Conservation (phyloP, 2,888 invertebrate species). For the Tetranychus truncatus region DNA sequence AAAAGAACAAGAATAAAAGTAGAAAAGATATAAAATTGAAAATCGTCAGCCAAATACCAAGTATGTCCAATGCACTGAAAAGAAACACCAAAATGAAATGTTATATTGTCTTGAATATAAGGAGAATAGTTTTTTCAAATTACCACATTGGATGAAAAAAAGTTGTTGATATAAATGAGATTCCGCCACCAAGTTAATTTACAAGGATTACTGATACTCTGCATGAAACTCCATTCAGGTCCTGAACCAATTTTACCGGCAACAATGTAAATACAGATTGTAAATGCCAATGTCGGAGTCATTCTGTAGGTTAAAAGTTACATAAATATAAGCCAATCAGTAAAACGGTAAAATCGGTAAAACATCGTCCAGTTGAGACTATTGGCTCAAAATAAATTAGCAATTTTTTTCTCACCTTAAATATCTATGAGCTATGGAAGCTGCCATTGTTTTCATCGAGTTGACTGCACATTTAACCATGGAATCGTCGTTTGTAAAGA, state of each 20-base stretch:
- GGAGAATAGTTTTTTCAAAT: background rate
- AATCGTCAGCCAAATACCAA: background rate
- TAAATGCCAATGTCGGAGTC: background rate
- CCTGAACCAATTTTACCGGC: background rate
- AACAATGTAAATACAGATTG: background rate
- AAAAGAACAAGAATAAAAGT: background rate
- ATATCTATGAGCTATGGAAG: slow-evolving; percentile 4
- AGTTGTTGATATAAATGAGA: slow-evolving; percentile 1
- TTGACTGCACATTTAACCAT: background rate
- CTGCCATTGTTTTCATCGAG: background rate
- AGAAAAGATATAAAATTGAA: slow-evolving; percentile 5
- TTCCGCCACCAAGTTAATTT: slow-evolving; percentile 1
- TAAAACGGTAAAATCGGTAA: no score
- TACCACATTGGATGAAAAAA: background rate
- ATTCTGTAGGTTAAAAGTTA: background rate
- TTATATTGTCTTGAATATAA: no score
- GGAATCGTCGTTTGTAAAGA: background rate
- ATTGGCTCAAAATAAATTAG: background rate
- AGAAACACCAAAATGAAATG: no score
- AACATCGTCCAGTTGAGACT: no score
- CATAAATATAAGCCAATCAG: background rate
- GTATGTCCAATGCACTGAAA: slow-evolving; percentile 4
- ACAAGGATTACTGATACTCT: background rate
- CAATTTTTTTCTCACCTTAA: background rate
- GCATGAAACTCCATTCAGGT: background rate